Conservation (phyloP, 2,113 vertebrate species). For the Ceuthmochares aereus region DNA sequence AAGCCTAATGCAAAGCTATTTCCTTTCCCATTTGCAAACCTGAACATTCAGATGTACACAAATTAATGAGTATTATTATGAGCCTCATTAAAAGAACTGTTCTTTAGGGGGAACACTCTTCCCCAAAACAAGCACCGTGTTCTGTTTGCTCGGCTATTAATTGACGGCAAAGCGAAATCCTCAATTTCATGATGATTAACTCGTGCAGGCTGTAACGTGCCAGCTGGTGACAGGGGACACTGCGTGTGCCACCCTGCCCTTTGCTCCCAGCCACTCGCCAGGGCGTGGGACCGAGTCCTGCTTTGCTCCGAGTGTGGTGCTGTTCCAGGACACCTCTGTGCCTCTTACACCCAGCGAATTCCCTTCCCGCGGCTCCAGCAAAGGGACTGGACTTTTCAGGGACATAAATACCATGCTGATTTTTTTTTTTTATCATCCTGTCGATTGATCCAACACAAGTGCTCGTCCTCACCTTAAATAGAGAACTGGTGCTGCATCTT, state of each 20-base stretch:
- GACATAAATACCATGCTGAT: neutral
- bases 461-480: neutral
- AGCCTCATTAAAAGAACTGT: constrained; percentile 51
- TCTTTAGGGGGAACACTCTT: constrained; percentile 37
- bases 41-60: constrained; percentile 6
- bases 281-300: fast-evolving
- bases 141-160: constrained; percentile 43
- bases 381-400: neutral
- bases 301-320: neutral
- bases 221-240: neutral
- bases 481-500: fast-evolving
- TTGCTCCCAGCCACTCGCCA: fast-evolving
- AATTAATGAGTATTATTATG: constrained; percentile 49
- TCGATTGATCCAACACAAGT: neutral
- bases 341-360: fast-evolving
- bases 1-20: neutral
- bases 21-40: neutral
- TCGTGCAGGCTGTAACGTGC: neutral
- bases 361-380: neutral
- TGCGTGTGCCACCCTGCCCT: neutral
- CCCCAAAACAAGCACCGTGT: neutral
- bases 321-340: fast-evolving
- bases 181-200: neutral
- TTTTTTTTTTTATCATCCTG: neutral
- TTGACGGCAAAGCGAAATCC: constrained; percentile 27